phyloP scores from a whole-genome alignment of 2,888 invertebrate species.

The Drosophila pseudotalamancana region DNA sequence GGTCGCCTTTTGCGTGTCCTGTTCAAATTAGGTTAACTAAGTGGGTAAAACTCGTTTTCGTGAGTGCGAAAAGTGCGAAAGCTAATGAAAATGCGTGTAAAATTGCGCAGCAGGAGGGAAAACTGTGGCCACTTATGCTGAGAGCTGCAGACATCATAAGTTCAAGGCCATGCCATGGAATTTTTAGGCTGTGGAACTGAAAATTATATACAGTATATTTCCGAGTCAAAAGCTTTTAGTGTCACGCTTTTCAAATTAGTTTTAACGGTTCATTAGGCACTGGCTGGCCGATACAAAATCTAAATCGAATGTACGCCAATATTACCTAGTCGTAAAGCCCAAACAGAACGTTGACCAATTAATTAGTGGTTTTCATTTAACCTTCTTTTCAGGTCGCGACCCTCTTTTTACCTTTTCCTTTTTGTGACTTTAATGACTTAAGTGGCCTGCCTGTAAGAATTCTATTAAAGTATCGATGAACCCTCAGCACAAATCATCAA shows the following conservation, averaged over 20 bases:
- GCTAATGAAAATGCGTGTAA: constrained; percentile 61
- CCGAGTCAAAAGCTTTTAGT: constrained; percentile 16
- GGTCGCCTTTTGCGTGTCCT: constrained; percentile 60
- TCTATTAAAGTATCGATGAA: constrained; percentile 31
- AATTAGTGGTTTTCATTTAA: constrained; percentile 30
- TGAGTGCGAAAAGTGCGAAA: constrained; percentile 52
- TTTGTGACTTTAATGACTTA: constrained; percentile 28
- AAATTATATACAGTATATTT: constrained; percentile 3
- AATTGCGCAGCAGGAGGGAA: constrained; percentile 18
- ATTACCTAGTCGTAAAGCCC: constrained; percentile 4
- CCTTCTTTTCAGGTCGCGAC: constrained; percentile 43
- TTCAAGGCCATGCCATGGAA: constrained; percentile 65
- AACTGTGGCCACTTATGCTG: constrained; percentile 30
- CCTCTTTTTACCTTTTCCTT: not conserved
- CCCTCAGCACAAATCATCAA: constrained; percentile 41
- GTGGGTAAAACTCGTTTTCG: constrained; percentile 52
- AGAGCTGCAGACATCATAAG: constrained; percentile 34
- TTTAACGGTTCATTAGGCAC: constrained; percentile 35
- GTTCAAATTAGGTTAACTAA: constrained; percentile 74
- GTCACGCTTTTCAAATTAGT: constrained; percentile 52
- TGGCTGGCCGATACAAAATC: constrained; percentile 24
- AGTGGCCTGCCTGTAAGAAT: constrained; percentile 17
- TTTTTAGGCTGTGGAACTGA: constrained; percentile 20
- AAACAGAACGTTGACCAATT: constrained; percentile 27
- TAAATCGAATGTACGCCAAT: constrained; percentile 28